A percentile compares a stretch with the other conserved stretches of the same genome.
Evolutionary conservation across 2,113 vertebrate species (phyloP).

Genomic region (Megaceryle maxima): DNA sequence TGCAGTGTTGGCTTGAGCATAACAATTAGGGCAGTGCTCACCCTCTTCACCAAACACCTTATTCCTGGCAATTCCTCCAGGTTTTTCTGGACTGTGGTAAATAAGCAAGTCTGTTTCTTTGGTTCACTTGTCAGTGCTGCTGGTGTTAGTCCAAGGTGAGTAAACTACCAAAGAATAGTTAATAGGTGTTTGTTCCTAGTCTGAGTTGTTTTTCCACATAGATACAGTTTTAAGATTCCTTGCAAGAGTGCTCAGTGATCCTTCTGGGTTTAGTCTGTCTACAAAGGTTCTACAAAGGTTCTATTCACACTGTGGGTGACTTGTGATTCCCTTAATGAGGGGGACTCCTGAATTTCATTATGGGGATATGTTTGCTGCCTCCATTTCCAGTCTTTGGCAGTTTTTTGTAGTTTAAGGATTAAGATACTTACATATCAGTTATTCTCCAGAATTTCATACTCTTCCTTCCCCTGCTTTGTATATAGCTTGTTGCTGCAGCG

Average conservation of each 20-base stretch:
- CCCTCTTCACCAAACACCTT: neutral
- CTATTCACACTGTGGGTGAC: neutral
- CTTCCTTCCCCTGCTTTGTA: neutral
- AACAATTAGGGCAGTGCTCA: neutral
- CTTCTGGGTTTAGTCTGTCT: neutral
- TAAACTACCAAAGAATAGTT: constrained; percentile 40
- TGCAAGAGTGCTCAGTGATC: neutral
- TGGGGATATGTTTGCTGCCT: constrained; percentile 19
- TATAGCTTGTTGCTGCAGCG: neutral
- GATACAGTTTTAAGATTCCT: neutral
- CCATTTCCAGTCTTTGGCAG: neutral
- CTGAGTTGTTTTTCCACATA: neutral
- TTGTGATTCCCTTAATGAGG: neutral
- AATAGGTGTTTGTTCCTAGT: neutral
- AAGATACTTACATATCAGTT: neutral
- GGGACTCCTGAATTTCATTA: neutral
- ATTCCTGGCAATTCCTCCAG: neutral
- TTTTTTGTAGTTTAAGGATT: neutral
- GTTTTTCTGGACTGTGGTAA: neutral
- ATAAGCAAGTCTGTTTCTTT: neutral
- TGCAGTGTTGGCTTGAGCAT: neutral
- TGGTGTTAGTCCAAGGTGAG: neutral
- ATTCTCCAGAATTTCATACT: neutral
- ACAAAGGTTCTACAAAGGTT: neutral
- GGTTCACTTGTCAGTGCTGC: neutral